These are phyloP conservation scores for Xiphophorus maculatus DNA, from an alignment of 2,113 vertebrate species.

Conservation along the genomic window DNA sequence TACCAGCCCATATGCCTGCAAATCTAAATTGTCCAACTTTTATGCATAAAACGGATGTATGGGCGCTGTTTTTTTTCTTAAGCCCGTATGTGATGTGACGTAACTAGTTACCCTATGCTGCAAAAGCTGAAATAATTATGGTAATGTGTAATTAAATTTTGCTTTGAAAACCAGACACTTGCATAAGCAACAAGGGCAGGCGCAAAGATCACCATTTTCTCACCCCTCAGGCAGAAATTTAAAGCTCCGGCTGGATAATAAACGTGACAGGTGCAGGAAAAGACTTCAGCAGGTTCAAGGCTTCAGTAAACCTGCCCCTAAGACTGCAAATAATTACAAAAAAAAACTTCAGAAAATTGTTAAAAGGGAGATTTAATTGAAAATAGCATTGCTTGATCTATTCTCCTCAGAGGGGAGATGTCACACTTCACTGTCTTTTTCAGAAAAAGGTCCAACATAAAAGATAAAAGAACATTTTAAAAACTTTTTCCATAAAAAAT, in stretches of 20 bases:
- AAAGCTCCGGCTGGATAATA: background rate
- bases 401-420: background rate
- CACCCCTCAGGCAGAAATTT: background rate
- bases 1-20: background rate
- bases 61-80: background rate
- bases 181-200: background rate
- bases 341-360: background rate
- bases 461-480: background rate
- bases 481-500: background rate
- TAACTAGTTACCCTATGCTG: background rate
- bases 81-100: background rate
- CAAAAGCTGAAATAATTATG: background rate
- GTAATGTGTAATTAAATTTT: background rate
- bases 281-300: background rate
- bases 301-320: background rate
- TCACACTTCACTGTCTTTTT: background rate
- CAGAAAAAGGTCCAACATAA: background rate
- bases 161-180: background rate
- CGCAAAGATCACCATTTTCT: background rate
- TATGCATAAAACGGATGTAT: background rate
- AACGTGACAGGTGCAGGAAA: background rate
- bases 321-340: background rate
- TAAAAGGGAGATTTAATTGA: background rate
- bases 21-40: background rate
- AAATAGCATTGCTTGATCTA: background rate